Evolutionary conservation across 1,140 invertebrate genomes (phyloP).

Genomic region (Chrysopa pallens): DNA sequence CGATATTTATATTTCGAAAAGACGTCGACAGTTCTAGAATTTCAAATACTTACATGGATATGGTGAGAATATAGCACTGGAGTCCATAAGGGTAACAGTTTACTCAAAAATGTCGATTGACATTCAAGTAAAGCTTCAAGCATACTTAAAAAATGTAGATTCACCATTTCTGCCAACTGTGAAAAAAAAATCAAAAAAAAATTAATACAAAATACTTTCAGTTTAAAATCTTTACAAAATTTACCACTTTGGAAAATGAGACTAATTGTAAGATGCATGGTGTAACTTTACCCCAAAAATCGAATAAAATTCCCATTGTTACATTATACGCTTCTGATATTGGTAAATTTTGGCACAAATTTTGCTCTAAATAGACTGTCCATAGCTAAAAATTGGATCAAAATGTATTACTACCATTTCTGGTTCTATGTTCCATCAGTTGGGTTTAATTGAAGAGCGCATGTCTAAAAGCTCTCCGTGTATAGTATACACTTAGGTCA

Average conservation of each 20-base stretch:
- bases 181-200: constrained; percentile 7
- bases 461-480: too few species aligned
- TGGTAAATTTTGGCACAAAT: constrained; percentile 44
- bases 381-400: constrained; percentile 58
- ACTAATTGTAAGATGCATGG: constrained; percentile 87
- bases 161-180: constrained; percentile 94
- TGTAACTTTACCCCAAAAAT: constrained; percentile 97
- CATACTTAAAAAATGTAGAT: constrained; percentile 87
- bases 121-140: constrained; percentile 92
- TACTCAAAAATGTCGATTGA: constrained; percentile 78
- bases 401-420: constrained; percentile 2
- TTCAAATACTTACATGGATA: constrained; percentile 42
- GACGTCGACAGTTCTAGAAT: too few species aligned
- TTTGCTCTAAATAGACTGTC: constrained; percentile 94
- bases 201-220: too few species aligned
- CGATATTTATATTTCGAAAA: too few species aligned
- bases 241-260: constrained; percentile 80
- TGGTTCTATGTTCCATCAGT: too few species aligned
- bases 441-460: too few species aligned
- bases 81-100: constrained; percentile 73
- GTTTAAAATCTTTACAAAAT: too few species aligned
- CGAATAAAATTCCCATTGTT: constrained; percentile 72
- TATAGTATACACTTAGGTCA: too few species aligned
- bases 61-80: constrained; percentile 82
- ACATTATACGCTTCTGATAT: constrained; percentile 49